Evolutionary conservation across 2,888 invertebrate species (phyloP), one percentile per base, ranked within the genome.

Genomic region (Dolomedes plantarius): DNA sequence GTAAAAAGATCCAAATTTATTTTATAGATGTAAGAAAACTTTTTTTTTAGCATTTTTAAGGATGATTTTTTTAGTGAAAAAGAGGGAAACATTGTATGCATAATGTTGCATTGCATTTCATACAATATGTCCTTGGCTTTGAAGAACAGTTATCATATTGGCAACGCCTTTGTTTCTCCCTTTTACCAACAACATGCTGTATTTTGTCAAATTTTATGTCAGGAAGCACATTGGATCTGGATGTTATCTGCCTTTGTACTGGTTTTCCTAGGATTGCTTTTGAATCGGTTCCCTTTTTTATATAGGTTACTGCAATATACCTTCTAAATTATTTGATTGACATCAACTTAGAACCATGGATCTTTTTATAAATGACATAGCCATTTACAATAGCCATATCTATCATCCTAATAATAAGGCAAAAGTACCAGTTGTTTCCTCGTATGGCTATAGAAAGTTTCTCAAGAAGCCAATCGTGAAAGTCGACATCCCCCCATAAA

Each of bases 71-170:
- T 62, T 62, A 28, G n/a, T 62, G 39, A 31, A 69, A 69, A 69
- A 39, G 16, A 39, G 23, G 69, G 36, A 69, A 69, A 69, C 39
- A 69, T 36, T 36, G 23, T 36, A 36, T 36, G 23, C 69, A 69
- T 28, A 65, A 65, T n/a, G 36, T 69, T 31, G 36, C 69, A 69
- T 39, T 23, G 69, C 62, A 62, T 62, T 62, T 62, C 62, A 62
- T 62, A 62, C 62, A 62, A 23, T 62, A 62, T 62, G 62, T 28
- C 62, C 62, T 62, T 23, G 5, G 23, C 27, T 62, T 62, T 62
- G 28, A 62, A 28, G 62, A 62, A 62, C 27, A 62, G 62, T 23
- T 62, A 62, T 62, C 62, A 23, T 62, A 62, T 62, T 27, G 62
- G 62, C 27, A 62, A 62, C 62, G 3, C 27, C 27, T 23, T 62